Conservation (phyloP, 2,113 vertebrate genomes). For the Chaetops frenatus region DNA sequence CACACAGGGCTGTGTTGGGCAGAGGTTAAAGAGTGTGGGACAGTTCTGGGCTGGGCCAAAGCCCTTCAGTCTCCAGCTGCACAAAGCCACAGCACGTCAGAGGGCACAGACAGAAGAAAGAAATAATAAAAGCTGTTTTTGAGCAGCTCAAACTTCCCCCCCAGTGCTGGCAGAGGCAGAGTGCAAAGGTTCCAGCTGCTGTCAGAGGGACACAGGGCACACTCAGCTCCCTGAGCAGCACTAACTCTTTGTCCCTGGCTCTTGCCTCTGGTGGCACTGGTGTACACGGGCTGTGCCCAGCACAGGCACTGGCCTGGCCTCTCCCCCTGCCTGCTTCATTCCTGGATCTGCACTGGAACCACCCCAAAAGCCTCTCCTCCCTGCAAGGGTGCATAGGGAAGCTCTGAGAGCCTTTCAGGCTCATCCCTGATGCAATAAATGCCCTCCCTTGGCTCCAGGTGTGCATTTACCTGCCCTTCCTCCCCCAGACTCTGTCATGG, state of each 20-base stretch:
- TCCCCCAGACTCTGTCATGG: background rate
- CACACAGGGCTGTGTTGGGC: background rate
- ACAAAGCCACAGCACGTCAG: background rate
- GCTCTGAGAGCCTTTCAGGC: background rate
- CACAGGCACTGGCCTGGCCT: background rate
- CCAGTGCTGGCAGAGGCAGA: background rate
- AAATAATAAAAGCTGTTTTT: background rate
- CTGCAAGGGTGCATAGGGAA: fast-evolving
- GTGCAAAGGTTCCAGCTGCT: background rate
- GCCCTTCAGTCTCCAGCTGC: background rate
- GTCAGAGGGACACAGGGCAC: background rate
- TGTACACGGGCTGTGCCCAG: background rate
- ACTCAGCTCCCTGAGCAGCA: fast-evolving
- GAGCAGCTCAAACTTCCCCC: background rate
- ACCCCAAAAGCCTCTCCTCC: background rate
- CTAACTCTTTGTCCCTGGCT: background rate
- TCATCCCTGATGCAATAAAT: background rate
- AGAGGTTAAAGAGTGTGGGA: background rate
- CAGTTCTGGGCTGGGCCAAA: background rate
- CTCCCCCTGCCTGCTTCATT: background rate
- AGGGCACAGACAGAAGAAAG: background rate
- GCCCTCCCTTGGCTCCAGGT: background rate
- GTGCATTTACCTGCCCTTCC: background rate
- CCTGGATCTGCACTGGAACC: background rate
- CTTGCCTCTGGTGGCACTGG: fast-evolving